Base-by-base conservation (phyloP, 2,888 invertebrate species). In the Lepetodrilus schrolli region DNA sequence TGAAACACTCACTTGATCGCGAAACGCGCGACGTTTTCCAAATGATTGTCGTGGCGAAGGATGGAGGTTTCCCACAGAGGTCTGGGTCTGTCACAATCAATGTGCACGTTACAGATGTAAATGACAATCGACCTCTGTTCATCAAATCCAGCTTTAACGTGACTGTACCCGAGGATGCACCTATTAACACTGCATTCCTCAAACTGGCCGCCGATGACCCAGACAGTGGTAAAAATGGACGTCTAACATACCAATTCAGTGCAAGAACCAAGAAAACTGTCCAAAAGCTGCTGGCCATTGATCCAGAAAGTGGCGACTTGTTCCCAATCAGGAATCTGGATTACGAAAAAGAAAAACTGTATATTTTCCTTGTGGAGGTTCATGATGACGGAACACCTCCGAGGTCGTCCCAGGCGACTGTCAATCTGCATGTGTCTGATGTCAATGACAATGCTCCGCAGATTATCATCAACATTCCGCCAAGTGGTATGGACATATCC, bases 371-470 rank as follows among this genome's bases (percentile, higher is more conserved):
- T 73, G 97, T 84, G 13, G 76, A 81, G 23, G 86, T 84, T 7
- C 73, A 74, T 37, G 87, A 87, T 66, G 74, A 81, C 47, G 87
- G 86, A 21, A 72, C 65, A 3, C 81, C 81, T 1, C 47, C 81
- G 8, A 75, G 73, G 74, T 78, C 81, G n/a, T 78, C 84, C 10
- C 79, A 82, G 21, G 96, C 97, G 2, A 75, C 80, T 2, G 84
- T 88, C 92, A 94, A 76, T 66, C 79, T 86, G n/a, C 80, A 69
- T n/a, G 80, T 88, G 10, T 75, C 95, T 20, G 94, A 95, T 1
- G 95, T 97, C 0, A 92, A 95, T 80, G 98, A 98, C 92, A 96
- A 98, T 90, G 96, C 95, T 0, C 95, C 96, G 72, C 93, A 94
- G 4, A 93, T 95, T 0, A 95, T 95, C 81, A 95, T 96, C 20